Conservation (phyloP, 2,888 invertebrate species). For the Drosophila anomalata region DNA sequence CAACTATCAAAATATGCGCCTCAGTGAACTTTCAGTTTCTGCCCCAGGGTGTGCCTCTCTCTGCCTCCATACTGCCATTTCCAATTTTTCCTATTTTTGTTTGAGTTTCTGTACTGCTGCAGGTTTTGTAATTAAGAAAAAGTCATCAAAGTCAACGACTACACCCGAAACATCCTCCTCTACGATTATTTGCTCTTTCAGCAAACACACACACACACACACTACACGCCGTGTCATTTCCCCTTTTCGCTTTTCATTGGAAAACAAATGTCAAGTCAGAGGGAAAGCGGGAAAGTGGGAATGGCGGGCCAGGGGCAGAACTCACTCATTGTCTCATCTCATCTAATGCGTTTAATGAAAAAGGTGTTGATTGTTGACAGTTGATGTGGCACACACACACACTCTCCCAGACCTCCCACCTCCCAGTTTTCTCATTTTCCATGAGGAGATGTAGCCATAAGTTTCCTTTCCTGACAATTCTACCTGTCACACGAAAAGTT, state of each 20-base stretch:
- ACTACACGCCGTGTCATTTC: slow-evolving; percentile 63
- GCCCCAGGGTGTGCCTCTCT: not conserved
- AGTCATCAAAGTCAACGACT: slow-evolving; percentile 78
- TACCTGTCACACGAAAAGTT: slow-evolving; percentile 58
- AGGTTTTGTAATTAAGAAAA: slow-evolving; percentile 77
- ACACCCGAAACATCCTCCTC: slow-evolving; percentile 62
- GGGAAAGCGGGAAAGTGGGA: not conserved
- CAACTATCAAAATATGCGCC: slow-evolving; percentile 35
- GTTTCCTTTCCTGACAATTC: slow-evolving; percentile 44
- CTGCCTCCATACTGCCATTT: not conserved
- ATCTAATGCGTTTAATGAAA: slow-evolving; percentile 77
- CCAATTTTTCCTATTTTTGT: not conserved
- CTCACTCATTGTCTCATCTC: slow-evolving; percentile 51
- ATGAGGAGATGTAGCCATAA: slow-evolving; percentile 13
- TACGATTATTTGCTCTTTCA: slow-evolving; percentile 50
- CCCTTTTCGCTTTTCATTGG: slow-evolving; percentile 71
- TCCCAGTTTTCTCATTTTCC: slow-evolving; percentile 4
- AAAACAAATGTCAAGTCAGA: slow-evolving; percentile 72
- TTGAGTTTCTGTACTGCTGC: slow-evolving; percentile 36
- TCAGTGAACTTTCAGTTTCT: slow-evolving; percentile 55
- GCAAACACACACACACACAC: slow-evolving; percentile 24
- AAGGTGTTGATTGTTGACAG: slow-evolving; percentile 80
- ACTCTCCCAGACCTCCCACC: not conserved
- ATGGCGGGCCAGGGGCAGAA: not conserved
- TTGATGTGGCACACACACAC: slow-evolving; percentile 35